Base-by-base conservation (phyloP, 2,888 invertebrate genomes). In the Melanostoma mellinum region DNA sequence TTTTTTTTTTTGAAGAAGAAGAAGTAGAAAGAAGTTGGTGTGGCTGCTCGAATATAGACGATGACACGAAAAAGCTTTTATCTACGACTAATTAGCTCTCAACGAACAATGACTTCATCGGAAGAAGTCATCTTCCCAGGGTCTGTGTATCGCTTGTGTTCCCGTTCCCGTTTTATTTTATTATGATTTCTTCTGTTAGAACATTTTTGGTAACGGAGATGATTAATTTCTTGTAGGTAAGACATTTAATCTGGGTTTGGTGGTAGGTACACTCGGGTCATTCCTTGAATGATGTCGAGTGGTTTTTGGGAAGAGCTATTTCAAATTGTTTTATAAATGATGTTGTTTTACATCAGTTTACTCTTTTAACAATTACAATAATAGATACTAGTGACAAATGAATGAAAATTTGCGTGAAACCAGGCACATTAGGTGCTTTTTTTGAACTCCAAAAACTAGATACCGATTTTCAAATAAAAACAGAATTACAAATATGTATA, bases 21-120 rank as follows among this genome's bases (percentile, higher is more conserved):
- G 48, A 30, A 63, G 36, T 48, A n/a, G 50, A 33, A 35, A 40
- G 53, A 50, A 32, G 40, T 36, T 53, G 53, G 35, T 56, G 46
- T 46, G 48, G 52, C 52, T 44, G 58, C 65, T 56, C 52, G 58
- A 56, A 69, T 73, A 71, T 71, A 40, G 77, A 65, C 53, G 81
- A 86, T 75, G 86, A 87, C 86, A 86, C 78, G 86, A 61, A 86
- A 87, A 87, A 86, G 86, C 86, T 87, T 86, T 87, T 87, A 87
- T 87, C 86, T 86, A 73, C 76, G 78, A 85, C 84, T 84, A 84
- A 84, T 84, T 84, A 84, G 79, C 77, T 67, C 71, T 71, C 74
- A 52, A 67, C 84, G 74, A 75, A 84, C 74, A 84, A 84, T 79
- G 78, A 60, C 84, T 84, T 84, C 74, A 84, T 84, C 84, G 78